Conservation (phyloP, 1,140 invertebrate genomes). For the Drosophila hydei region DNA sequence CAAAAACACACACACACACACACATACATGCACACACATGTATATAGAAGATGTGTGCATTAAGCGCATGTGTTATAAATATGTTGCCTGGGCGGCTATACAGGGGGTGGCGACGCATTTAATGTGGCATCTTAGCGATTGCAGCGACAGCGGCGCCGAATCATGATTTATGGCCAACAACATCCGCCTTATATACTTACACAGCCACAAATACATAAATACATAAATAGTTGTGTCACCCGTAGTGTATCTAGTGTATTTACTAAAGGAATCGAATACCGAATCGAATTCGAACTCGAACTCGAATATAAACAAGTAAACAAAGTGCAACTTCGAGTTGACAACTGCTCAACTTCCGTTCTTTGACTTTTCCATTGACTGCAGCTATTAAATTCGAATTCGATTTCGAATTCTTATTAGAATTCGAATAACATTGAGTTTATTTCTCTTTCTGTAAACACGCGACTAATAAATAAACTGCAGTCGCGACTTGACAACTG, state of each 20-base stretch:
- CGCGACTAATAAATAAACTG: slow-evolving; percentile 13
- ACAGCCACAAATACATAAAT: not conserved
- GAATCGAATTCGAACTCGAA: slow-evolving; percentile 29
- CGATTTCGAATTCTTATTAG: no score
- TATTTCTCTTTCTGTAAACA: slow-evolving; percentile 15
- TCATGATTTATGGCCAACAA: slow-evolving; percentile 73
- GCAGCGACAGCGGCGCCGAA: slow-evolving; percentile 40
- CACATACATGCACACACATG: slow-evolving; percentile 17
- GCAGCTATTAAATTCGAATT: not conserved
- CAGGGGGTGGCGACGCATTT: slow-evolving; percentile 22
- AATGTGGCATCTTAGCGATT: slow-evolving; percentile 42
- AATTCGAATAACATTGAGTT: slow-evolving; percentile 51
- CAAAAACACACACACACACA: slow-evolving; percentile 30
- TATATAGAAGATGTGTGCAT: slow-evolving; percentile 21
- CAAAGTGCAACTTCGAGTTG: slow-evolving; percentile 20
- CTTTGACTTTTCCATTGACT: no score
- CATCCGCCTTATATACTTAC: slow-evolving; percentile 55
- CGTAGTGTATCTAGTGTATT: slow-evolving; percentile 58
- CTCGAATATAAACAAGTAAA: slow-evolving; percentile 1
- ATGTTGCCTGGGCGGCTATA: slow-evolving; percentile 32
- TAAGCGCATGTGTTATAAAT: slow-evolving; percentile 67
- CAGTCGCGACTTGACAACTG: slow-evolving; percentile 37
- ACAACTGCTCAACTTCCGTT: slow-evolving; percentile 11
- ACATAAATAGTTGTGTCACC: not conserved
- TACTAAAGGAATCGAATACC: slow-evolving; percentile 46